A percentile compares a stretch with the other conserved stretches of the same genome.
Evolutionary conservation across 2,888 invertebrate species (phyloP).

Genomic region (Sphaerophoria taeniata): DNA sequence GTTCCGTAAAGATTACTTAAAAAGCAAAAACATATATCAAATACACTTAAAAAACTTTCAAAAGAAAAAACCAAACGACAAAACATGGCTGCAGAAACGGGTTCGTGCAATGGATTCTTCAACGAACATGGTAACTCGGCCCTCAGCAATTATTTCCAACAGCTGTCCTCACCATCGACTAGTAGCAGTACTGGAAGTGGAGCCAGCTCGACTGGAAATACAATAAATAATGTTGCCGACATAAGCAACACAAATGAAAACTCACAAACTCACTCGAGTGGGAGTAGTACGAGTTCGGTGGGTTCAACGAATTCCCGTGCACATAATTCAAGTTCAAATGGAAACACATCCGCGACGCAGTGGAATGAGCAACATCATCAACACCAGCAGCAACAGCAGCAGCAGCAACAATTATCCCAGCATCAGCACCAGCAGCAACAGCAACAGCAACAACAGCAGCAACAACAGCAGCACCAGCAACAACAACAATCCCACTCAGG

Average conservation of each 20-base stretch:
- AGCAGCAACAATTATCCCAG: slow-evolving; percentile 65
- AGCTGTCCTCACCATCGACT: slow-evolving; percentile 77
- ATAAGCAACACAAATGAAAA: slow-evolving; percentile 68
- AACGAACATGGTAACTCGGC: slow-evolving; percentile 80
- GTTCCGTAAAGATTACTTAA: slow-evolving; percentile 4
- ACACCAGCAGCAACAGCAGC: slow-evolving; percentile 66
- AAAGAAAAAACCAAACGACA: too few species aligned
- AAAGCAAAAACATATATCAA: slow-evolving; percentile 13
- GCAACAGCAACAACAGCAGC: slow-evolving; percentile 76
- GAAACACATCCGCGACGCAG: slow-evolving; percentile 42
- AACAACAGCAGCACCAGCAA: slow-evolving; percentile 77
- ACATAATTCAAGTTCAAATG: slow-evolving; percentile 52
- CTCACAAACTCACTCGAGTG: slow-evolving; percentile 64
- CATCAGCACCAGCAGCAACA: slow-evolving; percentile 78
- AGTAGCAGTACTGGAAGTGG: slow-evolving; percentile 59
- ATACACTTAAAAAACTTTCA: neutral
- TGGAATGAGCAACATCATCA: slow-evolving; percentile 50
- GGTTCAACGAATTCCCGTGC: slow-evolving; percentile 59
- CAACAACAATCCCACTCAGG: slow-evolving; percentile 76
- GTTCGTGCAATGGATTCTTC: slow-evolving; percentile 80
- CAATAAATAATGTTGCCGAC: slow-evolving; percentile 50
- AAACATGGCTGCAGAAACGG: slow-evolving; percentile 75
- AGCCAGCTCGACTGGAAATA: slow-evolving; percentile 61
- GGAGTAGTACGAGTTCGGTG: slow-evolving; percentile 64
- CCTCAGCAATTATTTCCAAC: slow-evolving; percentile 78